Conservation (phyloP, 2,888 invertebrate species). For the Colostygia pectinataria region DNA sequence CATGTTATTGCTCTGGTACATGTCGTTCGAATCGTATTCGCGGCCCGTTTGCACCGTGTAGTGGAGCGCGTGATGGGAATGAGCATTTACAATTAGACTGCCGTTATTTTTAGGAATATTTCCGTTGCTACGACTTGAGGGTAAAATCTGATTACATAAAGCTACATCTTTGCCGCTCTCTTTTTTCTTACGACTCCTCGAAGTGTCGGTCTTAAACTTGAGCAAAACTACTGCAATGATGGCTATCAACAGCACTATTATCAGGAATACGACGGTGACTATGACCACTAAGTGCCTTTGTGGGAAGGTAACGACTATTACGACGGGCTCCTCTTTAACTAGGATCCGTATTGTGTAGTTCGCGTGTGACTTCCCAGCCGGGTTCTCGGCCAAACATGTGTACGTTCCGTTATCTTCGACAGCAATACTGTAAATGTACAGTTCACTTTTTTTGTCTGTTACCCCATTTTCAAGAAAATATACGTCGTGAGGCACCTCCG, state of each 20-base stretch:
- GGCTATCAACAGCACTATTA: slow-evolving; percentile 85
- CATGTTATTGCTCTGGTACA: slow-evolving; percentile 75
- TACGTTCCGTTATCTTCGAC: slow-evolving; percentile 93
- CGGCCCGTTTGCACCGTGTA: slow-evolving; percentile 75
- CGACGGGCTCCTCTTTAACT: slow-evolving; percentile 87
- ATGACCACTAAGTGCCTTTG: slow-evolving; percentile 88
- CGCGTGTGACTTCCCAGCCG: slow-evolving; percentile 89
- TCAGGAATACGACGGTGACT: slow-evolving; percentile 85
- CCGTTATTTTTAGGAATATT: slow-evolving; percentile 82
- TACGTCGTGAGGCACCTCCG: slow-evolving; percentile 86
- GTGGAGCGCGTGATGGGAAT: slow-evolving; percentile 82
- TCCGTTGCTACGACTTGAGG: slow-evolving; percentile 71
- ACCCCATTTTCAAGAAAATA: slow-evolving; percentile 89
- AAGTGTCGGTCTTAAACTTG: slow-evolving; percentile 77
- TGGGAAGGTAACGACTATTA: slow-evolving; percentile 86
- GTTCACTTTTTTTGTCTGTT: slow-evolving; percentile 89
- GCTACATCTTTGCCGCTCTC: slow-evolving; percentile 85
- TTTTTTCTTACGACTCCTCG: slow-evolving; percentile 77
- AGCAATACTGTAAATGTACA: slow-evolving; percentile 90
- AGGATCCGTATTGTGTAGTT: slow-evolving; percentile 92
- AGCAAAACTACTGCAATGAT: slow-evolving; percentile 86
- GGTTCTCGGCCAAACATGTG: slow-evolving; percentile 92
- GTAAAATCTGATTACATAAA: slow-evolving; percentile 81
- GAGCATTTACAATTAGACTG: slow-evolving; percentile 78
- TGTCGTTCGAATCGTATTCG: slow-evolving; percentile 82